A percentile compares a stretch with the other conserved stretches of the same genome.
These are phyloP conservation scores for Drosophila nigromelanica DNA, from an alignment of 1,140 invertebrate species.

Conservation along the genomic window DNA sequence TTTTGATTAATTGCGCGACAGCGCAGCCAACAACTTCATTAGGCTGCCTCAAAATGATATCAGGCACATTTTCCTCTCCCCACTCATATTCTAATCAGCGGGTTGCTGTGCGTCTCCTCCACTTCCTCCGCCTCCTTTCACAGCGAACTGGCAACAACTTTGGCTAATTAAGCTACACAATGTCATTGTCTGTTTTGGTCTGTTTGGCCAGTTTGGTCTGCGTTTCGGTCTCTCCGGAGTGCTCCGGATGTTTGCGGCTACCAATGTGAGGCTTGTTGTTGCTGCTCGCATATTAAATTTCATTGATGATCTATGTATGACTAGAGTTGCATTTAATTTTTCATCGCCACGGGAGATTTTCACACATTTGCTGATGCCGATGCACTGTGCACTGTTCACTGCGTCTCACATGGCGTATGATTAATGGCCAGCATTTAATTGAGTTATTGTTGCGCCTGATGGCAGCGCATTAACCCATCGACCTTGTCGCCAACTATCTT, in stretches of 20 bases:
- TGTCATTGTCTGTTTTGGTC: constrained; percentile 58
- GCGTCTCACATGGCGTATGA: constrained; percentile 66
- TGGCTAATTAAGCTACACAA: constrained; percentile 80
- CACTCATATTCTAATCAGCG: constrained; percentile 72
- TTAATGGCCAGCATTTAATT: constrained; percentile 74
- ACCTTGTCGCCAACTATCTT: constrained; percentile 66
- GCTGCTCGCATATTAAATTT: constrained; percentile 76
- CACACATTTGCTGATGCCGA: constrained; percentile 59
- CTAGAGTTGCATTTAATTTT: constrained; percentile 81
- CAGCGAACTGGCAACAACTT: constrained; percentile 49
- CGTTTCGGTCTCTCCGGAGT: neutral
- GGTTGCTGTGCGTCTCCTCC: constrained; percentile 12
- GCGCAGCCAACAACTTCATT: constrained; percentile 65
- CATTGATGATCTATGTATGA: constrained; percentile 79
- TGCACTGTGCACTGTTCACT: neutral
- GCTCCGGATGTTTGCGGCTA: constrained; percentile 17
- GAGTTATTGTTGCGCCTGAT: constrained; percentile 68
- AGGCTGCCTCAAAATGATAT: constrained; percentile 46
- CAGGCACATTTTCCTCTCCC: constrained; percentile 10
- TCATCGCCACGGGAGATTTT: constrained; percentile 80
- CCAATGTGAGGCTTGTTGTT: too few species aligned
- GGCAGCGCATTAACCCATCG: constrained; percentile 70
- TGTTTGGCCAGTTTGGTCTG: constrained; percentile 6
- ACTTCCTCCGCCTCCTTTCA: constrained; percentile 5
- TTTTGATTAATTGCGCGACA: constrained; percentile 73